Percentiles rank a stretch among this genome's conserved stretches.
Conservation (phyloP, 2,797 vertebrate species). For the Liasis olivaceus region DNA sequence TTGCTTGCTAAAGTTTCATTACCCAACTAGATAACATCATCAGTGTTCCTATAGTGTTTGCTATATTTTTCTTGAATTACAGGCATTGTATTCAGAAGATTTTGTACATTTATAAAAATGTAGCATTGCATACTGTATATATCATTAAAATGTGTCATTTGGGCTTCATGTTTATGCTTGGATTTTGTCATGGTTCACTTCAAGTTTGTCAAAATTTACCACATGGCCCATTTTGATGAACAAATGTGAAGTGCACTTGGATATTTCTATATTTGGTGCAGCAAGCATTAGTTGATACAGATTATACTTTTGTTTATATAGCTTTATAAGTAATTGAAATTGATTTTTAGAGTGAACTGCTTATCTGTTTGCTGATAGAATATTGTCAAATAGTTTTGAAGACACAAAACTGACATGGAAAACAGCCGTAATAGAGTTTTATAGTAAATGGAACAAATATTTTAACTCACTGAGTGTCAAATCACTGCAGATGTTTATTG, state of each 20-base stretch:
- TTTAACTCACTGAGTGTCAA: background rate
- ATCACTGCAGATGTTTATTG: background rate
- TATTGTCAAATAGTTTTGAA: background rate
- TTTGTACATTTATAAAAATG: background rate
- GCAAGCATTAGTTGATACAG: background rate
- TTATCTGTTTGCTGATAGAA: background rate
- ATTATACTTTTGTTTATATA: constrained; percentile 19
- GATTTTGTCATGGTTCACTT: background rate
- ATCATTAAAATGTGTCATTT: background rate
- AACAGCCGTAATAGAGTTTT: background rate
- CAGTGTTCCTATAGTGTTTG: background rate
- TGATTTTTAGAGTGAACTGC: background rate
- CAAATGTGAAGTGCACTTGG: constrained; percentile 6
- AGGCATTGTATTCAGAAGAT: background rate
- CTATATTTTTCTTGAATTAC: background rate
- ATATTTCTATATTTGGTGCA: background rate
- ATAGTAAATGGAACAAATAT: background rate
- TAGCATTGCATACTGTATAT: background rate
- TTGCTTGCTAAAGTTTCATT: no score
- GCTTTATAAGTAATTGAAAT: constrained; percentile 30
- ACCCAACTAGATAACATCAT: no score
- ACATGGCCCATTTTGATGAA: background rate
- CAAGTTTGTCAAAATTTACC: background rate
- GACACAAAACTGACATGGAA: background rate
- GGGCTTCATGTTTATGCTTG: background rate